A percentile compares a stretch with the other conserved stretches of the same genome.
phyloP scores from a whole-genome alignment of 2,888 invertebrate species.

The Brachyptera putata region DNA sequence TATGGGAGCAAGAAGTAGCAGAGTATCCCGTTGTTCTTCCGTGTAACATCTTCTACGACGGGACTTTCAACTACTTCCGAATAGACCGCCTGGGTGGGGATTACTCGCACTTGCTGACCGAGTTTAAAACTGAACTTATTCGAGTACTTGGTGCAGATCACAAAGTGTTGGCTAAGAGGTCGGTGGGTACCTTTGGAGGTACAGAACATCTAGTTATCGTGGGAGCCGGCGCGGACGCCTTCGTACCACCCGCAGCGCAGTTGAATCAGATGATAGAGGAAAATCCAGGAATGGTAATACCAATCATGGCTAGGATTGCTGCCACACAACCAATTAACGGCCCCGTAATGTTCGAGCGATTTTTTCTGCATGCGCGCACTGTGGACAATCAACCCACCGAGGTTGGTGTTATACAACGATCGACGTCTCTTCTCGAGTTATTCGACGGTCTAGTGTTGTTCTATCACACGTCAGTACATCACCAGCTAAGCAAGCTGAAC shows the following conservation, averaged over 20 bases:
- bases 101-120: constrained; percentile 61
- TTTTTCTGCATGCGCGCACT: background rate
- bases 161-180: constrained; percentile 41
- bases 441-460: constrained; percentile 63
- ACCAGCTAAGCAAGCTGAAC: constrained; percentile 58
- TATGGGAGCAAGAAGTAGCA: constrained; percentile 32
- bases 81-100: constrained; percentile 68
- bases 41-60: constrained; percentile 59
- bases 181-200: background rate
- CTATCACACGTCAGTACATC: constrained; percentile 63
- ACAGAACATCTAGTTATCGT: background rate
- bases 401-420: constrained; percentile 48
- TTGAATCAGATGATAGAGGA: background rate
- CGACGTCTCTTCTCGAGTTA: constrained; percentile 54
- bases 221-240: background rate
- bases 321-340: no score
- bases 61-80: constrained; percentile 61
- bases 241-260: background rate
- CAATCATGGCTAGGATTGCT: constrained; percentile 27
- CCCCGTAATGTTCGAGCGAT: constrained; percentile 13
- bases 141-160: constrained; percentile 53
- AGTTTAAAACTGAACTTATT: constrained; percentile 52
- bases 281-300: constrained; percentile 24
- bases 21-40: constrained; percentile 40
- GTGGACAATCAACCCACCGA: constrained; percentile 39